Percentiles rank a stretch among this genome's conserved stretches.
Conservation (phyloP, 2,797 vertebrate species). For the Rhabdophis nuchalis region DNA sequence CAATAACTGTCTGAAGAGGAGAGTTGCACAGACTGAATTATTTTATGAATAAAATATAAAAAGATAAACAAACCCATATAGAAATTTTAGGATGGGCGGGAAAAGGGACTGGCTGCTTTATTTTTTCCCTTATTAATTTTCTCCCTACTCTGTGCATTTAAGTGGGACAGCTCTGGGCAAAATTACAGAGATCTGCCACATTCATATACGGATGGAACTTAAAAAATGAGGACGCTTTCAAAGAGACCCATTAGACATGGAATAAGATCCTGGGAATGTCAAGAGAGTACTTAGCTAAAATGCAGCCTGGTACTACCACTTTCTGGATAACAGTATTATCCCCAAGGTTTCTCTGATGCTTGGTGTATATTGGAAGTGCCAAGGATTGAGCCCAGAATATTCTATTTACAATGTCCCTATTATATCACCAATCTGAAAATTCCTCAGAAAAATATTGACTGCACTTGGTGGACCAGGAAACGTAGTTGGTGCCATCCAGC, state of each 20-base stretch:
- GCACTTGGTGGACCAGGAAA: no score
- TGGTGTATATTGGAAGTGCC: background rate
- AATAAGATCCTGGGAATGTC: background rate
- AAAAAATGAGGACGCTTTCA: background rate
- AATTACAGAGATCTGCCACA: background rate
- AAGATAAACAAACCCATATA: background rate
- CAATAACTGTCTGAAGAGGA: background rate
- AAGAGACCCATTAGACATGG: background rate
- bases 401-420: background rate
- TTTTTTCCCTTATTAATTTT: background rate
- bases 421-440: background rate
- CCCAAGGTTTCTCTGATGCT: background rate
- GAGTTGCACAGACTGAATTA: background rate
- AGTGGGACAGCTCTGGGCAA: background rate
- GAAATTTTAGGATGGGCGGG: background rate
- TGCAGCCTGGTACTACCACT: background rate
- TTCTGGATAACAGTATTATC: background rate
- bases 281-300: background rate
- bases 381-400: background rate
- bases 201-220: background rate
- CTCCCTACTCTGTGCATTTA: rapidly evolving
- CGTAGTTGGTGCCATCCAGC: no score
- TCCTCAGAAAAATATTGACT: background rate
- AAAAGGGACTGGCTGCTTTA: background rate
- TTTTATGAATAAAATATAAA: background rate